Evolutionary conservation across 2,888 invertebrate genomes (phyloP), one percentile per base, ranked within the genome.

Genomic region (Aphodius sticticus): DNA sequence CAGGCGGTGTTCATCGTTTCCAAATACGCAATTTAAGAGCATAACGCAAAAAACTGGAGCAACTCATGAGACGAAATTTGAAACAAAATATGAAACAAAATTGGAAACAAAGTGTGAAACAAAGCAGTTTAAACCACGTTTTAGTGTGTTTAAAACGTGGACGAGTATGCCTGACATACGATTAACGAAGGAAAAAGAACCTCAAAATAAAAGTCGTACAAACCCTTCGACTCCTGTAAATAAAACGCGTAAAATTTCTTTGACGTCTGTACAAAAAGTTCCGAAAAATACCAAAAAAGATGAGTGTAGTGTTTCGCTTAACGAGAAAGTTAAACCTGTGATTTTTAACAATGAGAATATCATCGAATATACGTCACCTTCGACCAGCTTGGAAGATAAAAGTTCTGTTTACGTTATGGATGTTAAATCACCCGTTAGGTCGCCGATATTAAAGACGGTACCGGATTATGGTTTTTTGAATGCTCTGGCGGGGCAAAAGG

Each of bases 1-100:
- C 79, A 88, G 90, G 82, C 89, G 92, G 53, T 92, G 92, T 85
- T 91, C 92, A 3, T 92, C 92, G 37, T 91, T 91, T 82, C 92
- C 92, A n/a, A 90, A 90, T 81, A 84, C 86, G 76, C 87, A 87
- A 81, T 83, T 87, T 35, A 87, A 87, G 81, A 85, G 84, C 78
- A 81, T 85, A 37, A 53, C 12, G 7, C 7, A 53, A 5, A 53
- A 53, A 53, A 5, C 53, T 1, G 53, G 53, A 12, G 53, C 7
- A 53, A 53, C 7, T 53, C 7, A 53, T 5, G 53, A 53, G 2
- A 53, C 9, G 1, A 53, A 53, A 12, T 53, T 53, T 9, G 26
- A 26, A 77, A 69, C 70, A 70, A 71, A 76, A 26, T 69, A 69
- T 14, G 38, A 36, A 15, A 38, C 69, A 69, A 70, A 70, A 69